phyloP scores from a whole-genome alignment of 1,140 invertebrate species.

The Philotrypesis tridentata region DNA sequence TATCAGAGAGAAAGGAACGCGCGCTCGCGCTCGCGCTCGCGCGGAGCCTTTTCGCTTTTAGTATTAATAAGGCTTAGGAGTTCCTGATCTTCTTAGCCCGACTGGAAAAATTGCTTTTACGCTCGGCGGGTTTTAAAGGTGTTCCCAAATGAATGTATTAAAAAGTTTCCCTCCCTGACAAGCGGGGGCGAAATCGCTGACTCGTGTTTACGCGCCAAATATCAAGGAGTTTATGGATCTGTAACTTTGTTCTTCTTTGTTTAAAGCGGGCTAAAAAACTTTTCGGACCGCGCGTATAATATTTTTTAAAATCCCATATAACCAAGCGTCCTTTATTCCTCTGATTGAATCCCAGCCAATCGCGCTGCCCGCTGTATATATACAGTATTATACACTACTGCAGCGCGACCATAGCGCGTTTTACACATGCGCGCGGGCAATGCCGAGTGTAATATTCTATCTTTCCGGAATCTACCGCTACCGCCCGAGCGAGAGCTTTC shows the following conservation, averaged over 20 bases:
- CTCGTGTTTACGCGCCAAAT: neutral
- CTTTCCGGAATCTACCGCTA: neutral
- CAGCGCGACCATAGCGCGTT: no score
- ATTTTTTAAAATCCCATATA: neutral
- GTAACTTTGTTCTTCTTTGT: neutral
- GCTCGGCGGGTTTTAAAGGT: neutral
- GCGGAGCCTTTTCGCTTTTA: slow-evolving; percentile 27
- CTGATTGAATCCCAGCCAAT: neutral
- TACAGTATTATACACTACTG: no score
- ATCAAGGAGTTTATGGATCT: neutral
- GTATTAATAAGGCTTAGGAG: slow-evolving; percentile 43
- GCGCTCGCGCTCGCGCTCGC: no score
- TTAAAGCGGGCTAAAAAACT: neutral
- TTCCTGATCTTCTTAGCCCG: slow-evolving; percentile 6
- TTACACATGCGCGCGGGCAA: no score
- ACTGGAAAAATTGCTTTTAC: slow-evolving; percentile 34
- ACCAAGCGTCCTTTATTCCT: neutral
- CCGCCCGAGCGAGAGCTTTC: no score
- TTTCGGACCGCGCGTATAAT: neutral
- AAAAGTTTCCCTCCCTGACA: neutral
- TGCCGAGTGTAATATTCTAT: no score
- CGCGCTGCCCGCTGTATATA: no score
- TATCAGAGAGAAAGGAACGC: slow-evolving; percentile 22
- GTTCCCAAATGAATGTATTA: neutral
- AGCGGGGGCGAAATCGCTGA: neutral